phyloP scores from a whole-genome alignment of 2,113 vertebrate species.

The Drymodes brunneopygia region DNA sequence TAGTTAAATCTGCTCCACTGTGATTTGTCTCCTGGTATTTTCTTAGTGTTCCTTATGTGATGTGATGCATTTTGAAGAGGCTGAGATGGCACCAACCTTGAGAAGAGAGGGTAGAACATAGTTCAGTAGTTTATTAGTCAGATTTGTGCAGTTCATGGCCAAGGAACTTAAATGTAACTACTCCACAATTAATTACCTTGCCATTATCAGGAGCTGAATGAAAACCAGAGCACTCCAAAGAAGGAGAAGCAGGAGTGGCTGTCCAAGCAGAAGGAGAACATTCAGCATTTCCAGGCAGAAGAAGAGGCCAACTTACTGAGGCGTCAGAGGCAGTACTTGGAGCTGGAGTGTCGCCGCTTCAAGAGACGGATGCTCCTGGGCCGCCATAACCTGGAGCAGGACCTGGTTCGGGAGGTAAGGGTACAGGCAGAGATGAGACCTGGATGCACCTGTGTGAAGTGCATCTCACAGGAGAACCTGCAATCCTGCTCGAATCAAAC shows the following conservation, averaged over 20 bases:
- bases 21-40: background rate
- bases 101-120: background rate
- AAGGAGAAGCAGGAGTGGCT: conserved; percentile 99
- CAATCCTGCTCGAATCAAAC: accelerated
- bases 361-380: conserved; percentile 95
- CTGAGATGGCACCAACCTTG: background rate
- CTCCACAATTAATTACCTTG: conserved; percentile 25
- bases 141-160: background rate
- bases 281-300: conserved; percentile 97
- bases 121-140: background rate
- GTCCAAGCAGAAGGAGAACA: conserved; percentile 97
- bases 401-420: conserved; percentile 91
- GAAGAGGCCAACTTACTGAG: conserved; percentile 95
- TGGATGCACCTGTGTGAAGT: background rate
- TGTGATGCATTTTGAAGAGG: background rate
- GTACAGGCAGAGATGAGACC: background rate
- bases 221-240: conserved; percentile 99
- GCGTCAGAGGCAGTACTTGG: conserved; percentile 93
- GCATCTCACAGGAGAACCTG: background rate
- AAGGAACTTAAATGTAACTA: background rate
- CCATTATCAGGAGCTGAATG: conserved; percentile 86
- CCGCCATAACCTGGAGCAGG: conserved; percentile 93
- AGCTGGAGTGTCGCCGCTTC: conserved; percentile 94
- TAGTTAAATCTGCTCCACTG: background rate
- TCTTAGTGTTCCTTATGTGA: background rate